Percentiles rank a stretch among this genome's conserved stretches.
phyloP scores from a whole-genome alignment of 2,113 vertebrate genomes.

The human (Homo sapiens) region GRCh38 chr7:115664001-115664500 shows the following conservation, averaged over 20 bases:
- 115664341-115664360: conserved; percentile 80
- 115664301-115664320: conserved; percentile 69
- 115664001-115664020: background rate
- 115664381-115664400: conserved; percentile 75
- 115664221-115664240: conserved; percentile 45
- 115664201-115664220: conserved; percentile 33
- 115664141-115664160: conserved; percentile 5
- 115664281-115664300: conserved; percentile 59
- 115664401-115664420: conserved; percentile 82
- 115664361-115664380: conserved; percentile 70
- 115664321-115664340: conserved; percentile 75
- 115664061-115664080: background rate
- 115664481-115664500: conserved; percentile 82
- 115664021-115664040: background rate
- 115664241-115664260: conserved; percentile 60
- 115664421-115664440: conserved; percentile 86
- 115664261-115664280: conserved; percentile 57
- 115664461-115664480: conserved; percentile 79
- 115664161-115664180: conserved; percentile 42
- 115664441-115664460: conserved; percentile 80
- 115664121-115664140: conserved; percentile 14
- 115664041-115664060: conserved; percentile 32
- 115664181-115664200: background rate
- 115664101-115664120: background rate
- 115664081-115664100: background rate